These are phyloP conservation scores for Paramormyrops hopkinsi DNA, from an alignment of 2,797 vertebrate species.

Conservation along the genomic window DNA sequence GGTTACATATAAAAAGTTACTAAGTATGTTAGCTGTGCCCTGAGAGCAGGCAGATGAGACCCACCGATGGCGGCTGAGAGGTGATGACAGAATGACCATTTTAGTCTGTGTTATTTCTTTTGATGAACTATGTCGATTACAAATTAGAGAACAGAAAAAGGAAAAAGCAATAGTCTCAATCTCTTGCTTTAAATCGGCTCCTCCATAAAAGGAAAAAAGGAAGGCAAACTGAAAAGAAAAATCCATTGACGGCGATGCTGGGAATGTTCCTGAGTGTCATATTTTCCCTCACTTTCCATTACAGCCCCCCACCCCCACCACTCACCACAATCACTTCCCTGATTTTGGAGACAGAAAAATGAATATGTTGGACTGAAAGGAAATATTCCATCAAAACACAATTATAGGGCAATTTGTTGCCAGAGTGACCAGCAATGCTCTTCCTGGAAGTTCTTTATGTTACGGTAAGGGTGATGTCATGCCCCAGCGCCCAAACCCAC, in stretches of 20 bases:
- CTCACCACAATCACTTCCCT: constrained; percentile 39
- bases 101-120: neutral
- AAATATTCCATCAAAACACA: constrained; percentile 56
- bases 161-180: neutral
- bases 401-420: constrained; percentile 56
- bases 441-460: constrained; percentile 32
- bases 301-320: constrained; percentile 40
- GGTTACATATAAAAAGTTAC: neutral
- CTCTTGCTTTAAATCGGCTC: neutral
- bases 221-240: neutral
- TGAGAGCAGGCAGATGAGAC: neutral
- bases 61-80: neutral
- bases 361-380: constrained; percentile 48
- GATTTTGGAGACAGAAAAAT: constrained; percentile 33
- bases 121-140: neutral
- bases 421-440: constrained; percentile 51
- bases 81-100: neutral
- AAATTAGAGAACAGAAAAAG: neutral
- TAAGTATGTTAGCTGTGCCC: neutral
- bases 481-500: neutral
- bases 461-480: neutral
- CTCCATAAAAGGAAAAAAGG: neutral
- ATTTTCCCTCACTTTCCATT: constrained; percentile 41
- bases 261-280: constrained; percentile 28
- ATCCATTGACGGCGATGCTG: neutral